Evolutionary conservation across 2,113 vertebrate species (phyloP).

Genomic region (Pterocles orientalis): DNA sequence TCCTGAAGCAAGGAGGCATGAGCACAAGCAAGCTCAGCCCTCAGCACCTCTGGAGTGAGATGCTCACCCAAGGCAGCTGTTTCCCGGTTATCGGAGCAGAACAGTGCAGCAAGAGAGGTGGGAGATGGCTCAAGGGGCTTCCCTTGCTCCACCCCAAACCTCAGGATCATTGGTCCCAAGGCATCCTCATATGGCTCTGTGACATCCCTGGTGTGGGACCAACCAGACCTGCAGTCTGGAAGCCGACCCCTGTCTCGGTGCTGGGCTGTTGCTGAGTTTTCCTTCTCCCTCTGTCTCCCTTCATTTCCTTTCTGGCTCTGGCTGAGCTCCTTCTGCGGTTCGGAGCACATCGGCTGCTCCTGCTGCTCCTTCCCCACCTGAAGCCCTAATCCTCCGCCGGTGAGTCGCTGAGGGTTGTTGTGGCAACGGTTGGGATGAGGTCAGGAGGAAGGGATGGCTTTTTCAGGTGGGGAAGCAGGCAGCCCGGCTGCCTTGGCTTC

Average conservation of each 20-base stretch:
- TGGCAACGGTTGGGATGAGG: conserved; percentile 30
- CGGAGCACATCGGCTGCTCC: not conserved
- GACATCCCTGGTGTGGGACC: accelerated
- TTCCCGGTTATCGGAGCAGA: accelerated
- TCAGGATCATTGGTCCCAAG: not conserved
- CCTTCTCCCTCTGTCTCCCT: not conserved
- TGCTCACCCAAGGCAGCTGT: not conserved
- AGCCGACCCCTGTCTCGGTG: not conserved
- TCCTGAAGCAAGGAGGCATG: not conserved
- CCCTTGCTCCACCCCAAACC: not conserved
- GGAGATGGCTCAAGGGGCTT: not conserved
- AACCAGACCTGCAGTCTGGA: not conserved
- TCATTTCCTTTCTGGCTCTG: not conserved
- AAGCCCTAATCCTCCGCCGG: not conserved
- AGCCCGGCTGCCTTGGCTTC: not conserved
- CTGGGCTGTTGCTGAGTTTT: not conserved
- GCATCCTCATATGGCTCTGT: accelerated
- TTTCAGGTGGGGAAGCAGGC: not conserved
- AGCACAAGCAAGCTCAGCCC: accelerated
- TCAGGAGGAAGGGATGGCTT: conserved; percentile 5
- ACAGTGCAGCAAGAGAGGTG: not conserved
- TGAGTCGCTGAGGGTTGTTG: not conserved
- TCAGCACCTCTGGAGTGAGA: accelerated
- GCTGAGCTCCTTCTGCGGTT: not conserved
- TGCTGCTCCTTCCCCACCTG: conserved; percentile 15